Evolutionary conservation across 2,888 invertebrate species (phyloP), one percentile per base, ranked within the genome.

Genomic region (Cerceris ruficornis): DNA sequence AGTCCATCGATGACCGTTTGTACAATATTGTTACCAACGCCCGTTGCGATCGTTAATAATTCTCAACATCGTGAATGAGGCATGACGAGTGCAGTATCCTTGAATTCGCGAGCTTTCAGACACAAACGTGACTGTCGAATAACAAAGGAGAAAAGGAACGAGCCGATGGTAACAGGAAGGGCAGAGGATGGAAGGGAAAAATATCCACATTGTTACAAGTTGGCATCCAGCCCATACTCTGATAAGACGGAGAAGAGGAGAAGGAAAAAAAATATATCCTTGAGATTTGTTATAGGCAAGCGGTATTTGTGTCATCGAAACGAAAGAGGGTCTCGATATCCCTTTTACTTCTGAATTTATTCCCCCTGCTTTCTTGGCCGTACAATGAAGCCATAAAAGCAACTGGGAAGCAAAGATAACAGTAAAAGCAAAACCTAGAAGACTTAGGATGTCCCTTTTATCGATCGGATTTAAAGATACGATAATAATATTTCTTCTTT

Each of bases 121-220:
- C 9, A 50, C 50, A n/a, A n/a, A 50, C n/a, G 50, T n/a, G n/a
- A 50, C 50, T 50, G 6, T 50, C 50, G n/a, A 50, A 50, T n/a
- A n/a, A 50, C 11, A n/a, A 50, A 50, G 50, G 50, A 50, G 9
- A 50, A 11, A n/a, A n/a, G n/a, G n/a, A 6, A 50, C 8, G 5
- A 46, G 46, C 8, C 8, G 46, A 11, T 1, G 46, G 11, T 46
- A 46, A 6, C 11, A 11, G 8, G 6, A 11, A 11, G 11, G 46
- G 46, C 8, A 46, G 46, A 46, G 46, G 5, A 6, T 11, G 11
- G 11, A 11, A 46, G 46, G 46, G 46, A 46, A 11, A 50, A n/a
- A n/a, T 50, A 50, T 50, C n/a, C 50, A n/a, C 50, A n/a, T 50
- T 50, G n/a, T 50, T 50, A n/a, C 50, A 13, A 50, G 50, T 50